phyloP scores from a whole-genome alignment of 2,797 vertebrate species.

The Pseudochirops cupreus region DNA sequence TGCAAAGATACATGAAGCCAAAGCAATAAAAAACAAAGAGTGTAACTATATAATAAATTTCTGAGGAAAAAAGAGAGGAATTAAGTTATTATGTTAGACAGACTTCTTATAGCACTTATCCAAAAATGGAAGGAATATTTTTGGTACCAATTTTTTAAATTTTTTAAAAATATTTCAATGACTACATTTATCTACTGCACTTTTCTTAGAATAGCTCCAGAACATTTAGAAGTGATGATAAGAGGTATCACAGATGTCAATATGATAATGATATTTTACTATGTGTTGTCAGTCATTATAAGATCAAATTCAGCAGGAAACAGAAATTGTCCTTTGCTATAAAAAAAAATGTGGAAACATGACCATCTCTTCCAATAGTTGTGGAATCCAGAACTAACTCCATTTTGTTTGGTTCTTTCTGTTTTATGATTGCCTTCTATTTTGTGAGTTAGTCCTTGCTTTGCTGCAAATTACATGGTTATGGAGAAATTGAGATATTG shows the following conservation, averaged over 20 bases:
- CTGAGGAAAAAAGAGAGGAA: not conserved
- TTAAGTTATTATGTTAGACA: accelerated
- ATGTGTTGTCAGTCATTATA: not conserved
- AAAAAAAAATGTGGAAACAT: not conserved
- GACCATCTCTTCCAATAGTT: not conserved
- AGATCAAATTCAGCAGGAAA: not conserved
- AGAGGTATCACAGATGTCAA: not conserved
- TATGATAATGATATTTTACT: not conserved
- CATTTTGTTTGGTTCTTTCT: not conserved
- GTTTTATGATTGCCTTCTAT: not conserved
- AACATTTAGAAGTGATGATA: not conserved
- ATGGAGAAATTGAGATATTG: not conserved
- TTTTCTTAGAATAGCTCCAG: not conserved
- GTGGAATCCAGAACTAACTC: not conserved
- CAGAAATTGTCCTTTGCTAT: not conserved
- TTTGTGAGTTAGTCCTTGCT: not conserved
- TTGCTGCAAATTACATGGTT: not conserved
- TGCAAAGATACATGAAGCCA: not conserved
- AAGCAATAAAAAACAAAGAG: not conserved
- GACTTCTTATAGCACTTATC: not conserved
- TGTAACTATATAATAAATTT: accelerated
- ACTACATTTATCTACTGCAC: not conserved
- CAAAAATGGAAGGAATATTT: not conserved
- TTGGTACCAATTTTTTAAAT: accelerated
- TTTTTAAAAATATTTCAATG: not conserved